Percentiles rank a stretch among this genome's conserved stretches.
Evolutionary conservation across 2,888 invertebrate species (phyloP).

Genomic region (Polietes domitor): DNA sequence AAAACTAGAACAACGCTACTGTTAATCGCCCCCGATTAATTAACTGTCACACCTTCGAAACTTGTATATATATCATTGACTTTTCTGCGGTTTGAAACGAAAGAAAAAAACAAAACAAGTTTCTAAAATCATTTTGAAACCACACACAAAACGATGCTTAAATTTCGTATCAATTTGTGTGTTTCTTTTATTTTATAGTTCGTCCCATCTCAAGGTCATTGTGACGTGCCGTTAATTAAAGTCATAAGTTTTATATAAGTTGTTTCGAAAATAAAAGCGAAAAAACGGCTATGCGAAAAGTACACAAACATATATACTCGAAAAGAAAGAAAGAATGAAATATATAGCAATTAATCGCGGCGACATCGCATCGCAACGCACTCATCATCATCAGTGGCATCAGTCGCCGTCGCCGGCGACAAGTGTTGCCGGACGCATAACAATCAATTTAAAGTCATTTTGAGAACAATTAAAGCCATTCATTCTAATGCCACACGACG

Average conservation of each 20-base stretch:
- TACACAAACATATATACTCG: not conserved
- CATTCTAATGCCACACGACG: not conserved
- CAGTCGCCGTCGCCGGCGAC: no score
- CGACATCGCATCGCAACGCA: no score
- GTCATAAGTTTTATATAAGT: not conserved
- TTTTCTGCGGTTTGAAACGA: no score
- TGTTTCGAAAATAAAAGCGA: not conserved
- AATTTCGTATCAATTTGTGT: no score
- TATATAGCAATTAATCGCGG: slow-evolving; percentile 12
- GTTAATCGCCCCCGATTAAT: no score
- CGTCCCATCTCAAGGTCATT: not conserved
- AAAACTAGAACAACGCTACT: no score
- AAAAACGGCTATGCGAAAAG: not conserved
- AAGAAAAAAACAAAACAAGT: no score
- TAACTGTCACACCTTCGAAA: no score
- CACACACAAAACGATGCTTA: no score
- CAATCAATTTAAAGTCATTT: not conserved
- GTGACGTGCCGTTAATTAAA: not conserved
- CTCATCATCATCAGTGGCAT: no score
- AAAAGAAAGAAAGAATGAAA: not conserved
- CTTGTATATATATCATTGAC: no score
- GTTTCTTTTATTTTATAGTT: not conserved
- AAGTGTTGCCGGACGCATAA: not conserved
- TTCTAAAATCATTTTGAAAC: no score
- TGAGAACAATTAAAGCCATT: slow-evolving; percentile 11